Percentiles rank a stretch among this genome's conserved stretches.
Evolutionary conservation across 2,113 vertebrate species (phyloP).

Genomic region (Alligator mississippiensis): DNA sequence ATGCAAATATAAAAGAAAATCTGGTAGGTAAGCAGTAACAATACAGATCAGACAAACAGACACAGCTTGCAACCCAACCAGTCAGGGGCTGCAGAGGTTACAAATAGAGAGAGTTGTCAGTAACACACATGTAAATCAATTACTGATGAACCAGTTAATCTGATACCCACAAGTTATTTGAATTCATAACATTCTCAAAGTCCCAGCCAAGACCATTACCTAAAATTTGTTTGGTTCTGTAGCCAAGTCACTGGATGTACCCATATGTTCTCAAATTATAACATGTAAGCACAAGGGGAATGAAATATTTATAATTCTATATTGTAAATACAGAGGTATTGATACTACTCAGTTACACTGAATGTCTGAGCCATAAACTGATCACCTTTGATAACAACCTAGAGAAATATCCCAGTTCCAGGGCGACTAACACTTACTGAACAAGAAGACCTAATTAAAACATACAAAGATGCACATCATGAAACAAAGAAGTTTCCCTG

Average conservation of each 20-base stretch:
- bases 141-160: neutral
- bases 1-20: neutral
- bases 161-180: constrained; percentile 35
- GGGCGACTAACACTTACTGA: constrained; percentile 22
- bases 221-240: neutral
- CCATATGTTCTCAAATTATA: neutral
- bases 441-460: constrained; percentile 29
- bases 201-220: neutral
- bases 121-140: neutral
- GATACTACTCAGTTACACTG: constrained; percentile 34
- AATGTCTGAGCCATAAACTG: constrained; percentile 33
- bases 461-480: constrained; percentile 14
- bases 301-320: constrained; percentile 70
- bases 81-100: neutral
- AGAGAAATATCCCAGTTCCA: constrained; percentile 24
- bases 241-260: constrained; percentile 33
- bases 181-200: constrained; percentile 32
- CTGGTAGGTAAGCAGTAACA: neutral
- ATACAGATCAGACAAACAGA: neutral
- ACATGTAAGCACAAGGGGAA: constrained; percentile 42
- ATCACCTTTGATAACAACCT: neutral
- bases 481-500: constrained; percentile 30
- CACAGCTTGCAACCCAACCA: too few relatives aligned
- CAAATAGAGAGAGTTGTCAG: neutral
- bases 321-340: constrained; percentile 32